phyloP scores from a whole-genome alignment of 2,797 vertebrate species.

The Triplophysa bombifrons region DNA sequence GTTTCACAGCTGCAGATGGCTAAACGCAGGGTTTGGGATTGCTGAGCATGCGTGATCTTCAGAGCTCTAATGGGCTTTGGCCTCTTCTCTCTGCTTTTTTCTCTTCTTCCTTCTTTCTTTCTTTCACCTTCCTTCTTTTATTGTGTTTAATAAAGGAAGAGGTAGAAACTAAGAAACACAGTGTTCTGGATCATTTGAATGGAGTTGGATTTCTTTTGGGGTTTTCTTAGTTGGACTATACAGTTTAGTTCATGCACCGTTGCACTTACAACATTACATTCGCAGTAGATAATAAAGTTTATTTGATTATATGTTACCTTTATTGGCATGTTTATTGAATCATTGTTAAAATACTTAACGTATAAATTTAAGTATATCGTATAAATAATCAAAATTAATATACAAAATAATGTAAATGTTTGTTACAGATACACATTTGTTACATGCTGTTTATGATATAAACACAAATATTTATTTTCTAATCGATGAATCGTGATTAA shows the following conservation, averaged over 20 bases:
- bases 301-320: too few relatives aligned
- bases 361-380: too few relatives aligned
- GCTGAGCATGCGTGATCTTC: conserved; percentile 76
- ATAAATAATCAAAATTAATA: too few relatives aligned
- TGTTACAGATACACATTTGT: too few relatives aligned
- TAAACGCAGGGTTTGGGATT: conserved; percentile 72
- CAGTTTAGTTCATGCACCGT: neutral
- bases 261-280: too few relatives aligned
- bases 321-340: too few relatives aligned
- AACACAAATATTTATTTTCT: too few relatives aligned
- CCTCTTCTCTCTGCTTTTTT: conserved; percentile 35
- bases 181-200: conserved; percentile 34
- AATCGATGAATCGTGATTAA: too few relatives aligned
- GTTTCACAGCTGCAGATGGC: conserved; percentile 76
- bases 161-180: conserved; percentile 41
- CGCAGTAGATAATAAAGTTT: too few relatives aligned
- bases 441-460: too few relatives aligned
- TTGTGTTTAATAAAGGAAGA: conserved; percentile 32
- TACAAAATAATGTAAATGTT: too few relatives aligned
- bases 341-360: too few relatives aligned
- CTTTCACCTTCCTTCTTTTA: conserved; percentile 36
- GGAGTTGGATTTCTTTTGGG: conserved; percentile 10
- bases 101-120: conserved; percentile 32
- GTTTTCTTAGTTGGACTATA: neutral
- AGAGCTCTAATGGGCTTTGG: conserved; percentile 70